Evolutionary conservation across 1,140 invertebrate species (phyloP).

Genomic region (Calliphora vicina): DNA sequence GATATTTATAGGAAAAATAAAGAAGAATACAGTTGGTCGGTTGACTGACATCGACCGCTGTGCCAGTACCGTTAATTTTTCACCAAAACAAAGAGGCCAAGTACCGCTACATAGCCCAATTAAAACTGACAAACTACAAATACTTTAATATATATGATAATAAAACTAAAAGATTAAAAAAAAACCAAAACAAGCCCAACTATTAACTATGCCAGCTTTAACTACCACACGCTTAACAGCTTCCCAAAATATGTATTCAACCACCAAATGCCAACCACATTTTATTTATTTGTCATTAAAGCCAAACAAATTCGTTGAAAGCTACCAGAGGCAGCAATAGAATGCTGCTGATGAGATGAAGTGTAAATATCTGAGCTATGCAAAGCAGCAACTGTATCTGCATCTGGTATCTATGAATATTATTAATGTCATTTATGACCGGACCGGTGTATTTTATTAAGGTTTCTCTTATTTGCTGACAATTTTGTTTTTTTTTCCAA

Average conservation of each 20-base stretch:
- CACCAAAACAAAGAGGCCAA: not conserved
- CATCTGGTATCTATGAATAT: not conserved
- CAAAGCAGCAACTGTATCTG: not conserved
- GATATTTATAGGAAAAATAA: not conserved
- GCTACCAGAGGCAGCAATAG: no score
- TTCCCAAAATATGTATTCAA: no score
- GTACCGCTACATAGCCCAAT: conserved; percentile 12
- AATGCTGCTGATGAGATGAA: not conserved
- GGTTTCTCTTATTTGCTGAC: not conserved
- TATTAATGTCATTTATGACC: not conserved
- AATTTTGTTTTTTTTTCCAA: no score
- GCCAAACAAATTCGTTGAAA: no score
- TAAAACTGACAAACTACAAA: not conserved
- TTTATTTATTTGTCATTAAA: not conserved
- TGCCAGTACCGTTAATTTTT: conserved; percentile 1
- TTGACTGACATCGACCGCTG: not conserved
- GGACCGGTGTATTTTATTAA: not conserved
- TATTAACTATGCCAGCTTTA: no score
- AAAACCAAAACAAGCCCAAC: not conserved
- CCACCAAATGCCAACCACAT: not conserved
- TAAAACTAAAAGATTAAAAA: not conserved
- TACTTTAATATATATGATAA: no score
- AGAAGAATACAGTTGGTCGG: not conserved
- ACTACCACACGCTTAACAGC: no score
- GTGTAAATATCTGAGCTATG: not conserved